These are phyloP conservation scores for Mylabris phalerata DNA, from an alignment of 1,140 invertebrate species.

Conservation along the genomic window DNA sequence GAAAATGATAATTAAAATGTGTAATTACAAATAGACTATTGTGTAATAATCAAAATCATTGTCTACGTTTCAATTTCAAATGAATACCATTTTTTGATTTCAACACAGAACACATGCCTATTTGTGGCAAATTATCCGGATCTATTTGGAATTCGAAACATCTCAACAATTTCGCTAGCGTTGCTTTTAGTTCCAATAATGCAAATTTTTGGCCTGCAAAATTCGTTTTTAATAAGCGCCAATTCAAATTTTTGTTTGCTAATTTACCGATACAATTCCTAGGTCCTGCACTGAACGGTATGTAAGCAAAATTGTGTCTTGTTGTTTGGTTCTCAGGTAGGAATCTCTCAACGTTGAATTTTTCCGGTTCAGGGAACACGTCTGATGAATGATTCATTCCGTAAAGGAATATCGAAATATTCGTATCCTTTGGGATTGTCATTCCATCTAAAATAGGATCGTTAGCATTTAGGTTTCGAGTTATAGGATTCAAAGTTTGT, in stretches of 20 bases:
- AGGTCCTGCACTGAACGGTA: slow-evolving; percentile 62
- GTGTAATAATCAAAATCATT: not conserved
- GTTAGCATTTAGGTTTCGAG: not conserved
- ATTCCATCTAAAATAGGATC: slow-evolving; percentile 23
- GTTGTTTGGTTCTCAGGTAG: slow-evolving; percentile 47
- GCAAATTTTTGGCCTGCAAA: slow-evolving; percentile 46
- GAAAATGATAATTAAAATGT: not conserved
- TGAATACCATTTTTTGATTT: slow-evolving; percentile 35
- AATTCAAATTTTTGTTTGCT: not conserved
- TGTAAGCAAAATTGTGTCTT: slow-evolving; percentile 50
- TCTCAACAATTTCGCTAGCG: slow-evolving; percentile 42
- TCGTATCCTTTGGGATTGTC: slow-evolving; percentile 26
- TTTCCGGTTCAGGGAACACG: slow-evolving; percentile 56
- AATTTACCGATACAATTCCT: slow-evolving; percentile 57
- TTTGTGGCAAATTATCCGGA: slow-evolving; percentile 18
- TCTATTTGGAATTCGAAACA: slow-evolving; percentile 29
- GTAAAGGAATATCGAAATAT: slow-evolving; percentile 25
- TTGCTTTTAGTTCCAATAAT: slow-evolving; percentile 44
- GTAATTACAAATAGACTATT: not conserved
- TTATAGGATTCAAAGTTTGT: no score
- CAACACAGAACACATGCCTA: slow-evolving; percentile 31
- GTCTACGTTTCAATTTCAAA: slow-evolving; percentile 17
- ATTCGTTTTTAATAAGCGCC: not conserved
- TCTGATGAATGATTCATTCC: slow-evolving; percentile 24
- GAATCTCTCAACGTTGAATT: slow-evolving; percentile 66